A percentile compares a stretch with the other conserved stretches of the same genome.
phyloP scores from a whole-genome alignment of 2,113 vertebrate genomes.

The Peromyscus californicus region DNA sequence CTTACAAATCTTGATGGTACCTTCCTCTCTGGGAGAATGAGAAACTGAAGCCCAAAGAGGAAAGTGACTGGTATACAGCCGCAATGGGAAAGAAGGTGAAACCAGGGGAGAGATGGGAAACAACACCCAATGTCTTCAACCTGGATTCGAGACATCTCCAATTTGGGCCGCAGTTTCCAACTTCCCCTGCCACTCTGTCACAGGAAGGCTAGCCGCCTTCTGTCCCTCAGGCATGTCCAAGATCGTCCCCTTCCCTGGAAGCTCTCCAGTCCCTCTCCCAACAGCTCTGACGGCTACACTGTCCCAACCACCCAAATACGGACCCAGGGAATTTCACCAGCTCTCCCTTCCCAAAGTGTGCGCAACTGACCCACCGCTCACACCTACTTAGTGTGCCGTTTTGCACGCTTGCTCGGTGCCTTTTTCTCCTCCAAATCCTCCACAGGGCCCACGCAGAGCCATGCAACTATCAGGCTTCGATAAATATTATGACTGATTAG shows the following conservation, averaged over 20 bases:
- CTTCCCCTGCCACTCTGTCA: neutral
- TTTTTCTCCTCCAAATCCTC: neutral
- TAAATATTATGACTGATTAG: slow-evolving; percentile 55
- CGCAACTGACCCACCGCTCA: neutral
- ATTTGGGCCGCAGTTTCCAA: neutral
- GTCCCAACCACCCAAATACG: neutral
- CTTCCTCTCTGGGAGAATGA: neutral
- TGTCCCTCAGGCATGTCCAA: neutral
- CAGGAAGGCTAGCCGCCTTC: rapidly evolving
- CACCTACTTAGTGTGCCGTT: neutral
- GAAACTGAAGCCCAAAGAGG: neutral
- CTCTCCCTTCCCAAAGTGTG: neutral
- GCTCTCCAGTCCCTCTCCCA: neutral
- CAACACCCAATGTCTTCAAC: neutral
- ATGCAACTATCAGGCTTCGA: neutral
- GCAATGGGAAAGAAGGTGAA: neutral
- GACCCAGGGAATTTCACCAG: neutral
- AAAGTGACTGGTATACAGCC: neutral
- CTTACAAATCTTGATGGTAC: neutral
- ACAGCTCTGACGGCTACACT: neutral
- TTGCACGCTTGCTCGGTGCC: neutral
- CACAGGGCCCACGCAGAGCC: neutral
- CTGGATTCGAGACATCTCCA: neutral
- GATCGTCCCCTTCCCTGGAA: neutral
- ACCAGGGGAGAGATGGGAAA: neutral